Evolutionary conservation across 2,113 vertebrate species (phyloP), one percentile per base, ranked within the genome.

Genomic region (Ptychochromis oligacanthus): DNA sequence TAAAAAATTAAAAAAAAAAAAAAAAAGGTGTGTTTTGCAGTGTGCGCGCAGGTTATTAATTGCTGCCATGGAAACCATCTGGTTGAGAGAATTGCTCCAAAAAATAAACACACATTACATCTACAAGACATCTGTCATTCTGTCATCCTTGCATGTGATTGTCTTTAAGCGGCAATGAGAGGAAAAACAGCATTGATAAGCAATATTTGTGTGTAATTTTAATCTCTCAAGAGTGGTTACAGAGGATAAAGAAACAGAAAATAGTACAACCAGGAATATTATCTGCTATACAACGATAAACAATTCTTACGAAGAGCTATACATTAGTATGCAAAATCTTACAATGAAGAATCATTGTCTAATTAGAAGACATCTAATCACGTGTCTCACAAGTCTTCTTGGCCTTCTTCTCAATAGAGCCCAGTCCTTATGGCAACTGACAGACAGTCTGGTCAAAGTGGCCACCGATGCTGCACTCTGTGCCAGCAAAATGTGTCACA

Each of bases 401-500:
- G 74, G 77, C 87, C 88, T 91, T 90, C 86, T 87, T 89, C 57
- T 3, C 28, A 84, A 60, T 83, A 34, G 20, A 26, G 84, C 84
- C 76, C 55, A 46, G 83, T 93, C 91, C 87, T 94, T 93, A 91
- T 91, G 95, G 76, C 88, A 67, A 67, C 89, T 93, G 92, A 89
- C 84, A 84, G 77, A 89, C 78, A 91, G 80, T 84, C 81, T 94
- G 92, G 90, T 93, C 88, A 82, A 93, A 92, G 82, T 52, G 84
- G 79, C 67, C 92, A 89, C 81, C 79, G 89, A 82, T 88, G 88
- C 93, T 93, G 90, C 0, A 0, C 77, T 75, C 86, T 87, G 85
- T 95, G 95, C 96, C 96, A 96, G 94, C 4, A 94, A 96, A 96
- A 96, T 94, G 96, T 97, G 96, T 96, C 94, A 93, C 84, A 93